Conservation (phyloP, 2,797 vertebrate species). For the Pelochelys cantorii region DNA sequence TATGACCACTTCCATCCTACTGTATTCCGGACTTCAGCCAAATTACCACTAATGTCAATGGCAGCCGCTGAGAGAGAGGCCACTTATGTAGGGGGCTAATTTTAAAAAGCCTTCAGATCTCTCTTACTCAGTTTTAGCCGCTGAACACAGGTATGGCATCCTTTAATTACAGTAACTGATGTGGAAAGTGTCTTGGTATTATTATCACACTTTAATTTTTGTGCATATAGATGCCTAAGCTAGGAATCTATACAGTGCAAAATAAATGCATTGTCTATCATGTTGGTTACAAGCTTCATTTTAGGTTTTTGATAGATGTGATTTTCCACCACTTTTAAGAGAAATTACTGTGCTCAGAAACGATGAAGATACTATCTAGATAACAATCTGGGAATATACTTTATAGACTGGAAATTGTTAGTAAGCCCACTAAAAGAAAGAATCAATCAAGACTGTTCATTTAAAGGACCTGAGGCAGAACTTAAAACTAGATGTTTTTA, state of each 20-base stretch:
- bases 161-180: not conserved
- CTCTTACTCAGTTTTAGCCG: not conserved
- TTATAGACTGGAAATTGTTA: slow-evolving; percentile 24
- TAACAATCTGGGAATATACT: slow-evolving; percentile 43
- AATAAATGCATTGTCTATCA: not conserved
- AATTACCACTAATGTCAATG: not conserved
- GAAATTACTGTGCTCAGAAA: slow-evolving; percentile 30
- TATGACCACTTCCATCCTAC: not conserved
- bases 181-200: not conserved
- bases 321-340: slow-evolving; percentile 36
- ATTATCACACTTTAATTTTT: not conserved
- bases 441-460: not conserved
- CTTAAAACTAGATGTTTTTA: not conserved
- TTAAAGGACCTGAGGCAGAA: not conserved
- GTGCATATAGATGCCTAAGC: too few species aligned
- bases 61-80: not conserved
- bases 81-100: not conserved
- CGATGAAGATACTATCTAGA: slow-evolving; percentile 31
- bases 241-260: not conserved
- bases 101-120: not conserved
- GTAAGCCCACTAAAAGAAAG: slow-evolving; percentile 33
- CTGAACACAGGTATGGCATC: not conserved
- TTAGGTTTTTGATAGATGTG: not conserved
- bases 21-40: not conserved
- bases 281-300: not conserved